These are phyloP conservation scores for Periparus ater DNA, from an alignment of 2,797 vertebrate genomes.

Conservation along the genomic window DNA sequence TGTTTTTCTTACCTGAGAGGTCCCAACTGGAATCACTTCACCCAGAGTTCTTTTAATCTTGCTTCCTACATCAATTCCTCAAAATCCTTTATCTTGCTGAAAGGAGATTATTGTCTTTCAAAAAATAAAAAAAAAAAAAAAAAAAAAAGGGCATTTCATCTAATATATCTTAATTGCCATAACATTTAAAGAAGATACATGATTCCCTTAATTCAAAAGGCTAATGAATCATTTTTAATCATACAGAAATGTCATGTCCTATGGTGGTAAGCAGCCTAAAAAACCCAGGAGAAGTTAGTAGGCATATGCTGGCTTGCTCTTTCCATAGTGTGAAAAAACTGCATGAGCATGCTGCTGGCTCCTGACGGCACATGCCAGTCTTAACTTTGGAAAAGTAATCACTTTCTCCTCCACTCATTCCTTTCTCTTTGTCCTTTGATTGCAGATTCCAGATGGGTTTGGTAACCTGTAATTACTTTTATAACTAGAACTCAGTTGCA, in stretches of 20 bases:
- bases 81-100: conserved; percentile 7
- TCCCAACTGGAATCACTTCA: neutral
- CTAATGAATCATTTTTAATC: conserved; percentile 60
- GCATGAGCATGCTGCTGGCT: conserved; percentile 27
- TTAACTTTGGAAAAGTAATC: conserved; percentile 68
- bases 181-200: conserved; percentile 34
- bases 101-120: conserved; percentile 5
- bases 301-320: conserved; percentile 50
- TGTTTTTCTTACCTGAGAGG: neutral
- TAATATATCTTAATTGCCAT: conserved; percentile 22
- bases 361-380: conserved; percentile 8
- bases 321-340: conserved; percentile 21
- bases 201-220: conserved; percentile 34
- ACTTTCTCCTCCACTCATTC: conserved; percentile 44
- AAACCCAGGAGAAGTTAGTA: neutral
- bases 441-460: conserved; percentile 73
- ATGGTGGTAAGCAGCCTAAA: conserved; percentile 3
- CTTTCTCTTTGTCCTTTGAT: conserved; percentile 67
- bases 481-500: conserved; percentile 70
- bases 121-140: neutral
- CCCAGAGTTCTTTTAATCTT: neutral
- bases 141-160: neutral
- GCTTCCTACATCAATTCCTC: neutral
- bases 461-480: conserved; percentile 77
- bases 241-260: conserved; percentile 19